phyloP scores from a whole-genome alignment of 1,140 invertebrate species.

The Meloidogyne exigua region DNA sequence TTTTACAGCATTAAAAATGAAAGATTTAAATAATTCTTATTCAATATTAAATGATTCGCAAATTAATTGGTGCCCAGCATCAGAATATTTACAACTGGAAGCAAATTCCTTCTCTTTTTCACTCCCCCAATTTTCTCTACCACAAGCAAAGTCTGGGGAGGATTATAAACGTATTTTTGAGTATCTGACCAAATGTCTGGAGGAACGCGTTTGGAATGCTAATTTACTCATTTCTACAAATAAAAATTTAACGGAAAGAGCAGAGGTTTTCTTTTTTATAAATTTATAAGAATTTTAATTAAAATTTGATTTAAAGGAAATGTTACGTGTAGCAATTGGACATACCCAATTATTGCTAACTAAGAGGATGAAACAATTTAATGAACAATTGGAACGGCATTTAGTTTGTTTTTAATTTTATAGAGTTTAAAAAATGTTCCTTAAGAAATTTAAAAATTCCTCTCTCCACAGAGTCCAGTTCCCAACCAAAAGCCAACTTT shows the following conservation, averaged over 20 bases:
- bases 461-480: constrained; percentile 23
- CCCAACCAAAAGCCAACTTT: constrained; percentile 26
- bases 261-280: not conserved
- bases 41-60: not conserved
- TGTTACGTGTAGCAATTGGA: constrained; percentile 30
- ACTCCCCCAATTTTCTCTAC: not conserved
- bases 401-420: constrained; percentile 19
- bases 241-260: constrained; percentile 10
- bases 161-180: constrained; percentile 16
- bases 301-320: constrained; percentile 17
- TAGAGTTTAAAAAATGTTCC: too few species aligned
- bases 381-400: constrained; percentile 26
- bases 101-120: constrained; percentile 17
- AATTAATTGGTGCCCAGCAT: constrained; percentile 19
- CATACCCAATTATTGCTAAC: constrained; percentile 33
- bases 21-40: not conserved
- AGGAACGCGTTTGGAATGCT: constrained; percentile 23
- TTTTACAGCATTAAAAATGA: not conserved
- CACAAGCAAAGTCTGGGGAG: not conserved
- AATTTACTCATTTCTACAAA: constrained; percentile 9
- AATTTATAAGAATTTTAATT: constrained; percentile 4
- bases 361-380: constrained; percentile 31
- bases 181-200: not conserved
- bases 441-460: too few species aligned
- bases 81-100: constrained; percentile 11